Evolutionary conservation across 2,888 invertebrate species (phyloP).

Genomic region (Megamerina dolium): DNA sequence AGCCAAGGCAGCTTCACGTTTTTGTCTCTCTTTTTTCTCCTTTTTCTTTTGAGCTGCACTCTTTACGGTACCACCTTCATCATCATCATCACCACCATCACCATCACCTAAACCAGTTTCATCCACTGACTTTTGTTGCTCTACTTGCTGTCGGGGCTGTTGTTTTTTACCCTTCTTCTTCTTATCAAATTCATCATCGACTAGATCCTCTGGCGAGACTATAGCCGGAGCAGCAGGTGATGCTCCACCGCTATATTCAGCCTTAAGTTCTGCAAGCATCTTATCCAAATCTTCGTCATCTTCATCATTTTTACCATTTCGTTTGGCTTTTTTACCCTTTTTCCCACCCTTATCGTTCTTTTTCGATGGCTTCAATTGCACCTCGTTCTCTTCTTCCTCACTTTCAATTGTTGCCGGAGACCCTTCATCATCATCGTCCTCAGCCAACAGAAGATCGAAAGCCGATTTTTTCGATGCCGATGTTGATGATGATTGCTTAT

Average conservation of each 20-base stretch:
- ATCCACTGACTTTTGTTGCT: conserved; percentile 19
- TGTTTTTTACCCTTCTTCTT: conserved; percentile 37
- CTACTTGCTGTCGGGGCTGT: conserved; percentile 7
- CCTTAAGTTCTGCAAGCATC: conserved; percentile 70
- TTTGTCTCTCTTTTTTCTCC: conserved; percentile 78
- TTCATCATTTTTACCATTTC: conserved; percentile 70
- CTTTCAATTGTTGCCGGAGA: conserved; percentile 20
- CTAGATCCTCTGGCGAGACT: conserved; percentile 39
- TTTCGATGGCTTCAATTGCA: conserved; percentile 50
- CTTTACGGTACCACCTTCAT: conserved; percentile 61
- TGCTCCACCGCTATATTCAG: conserved; percentile 70
- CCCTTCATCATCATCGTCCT: conserved; percentile 52
- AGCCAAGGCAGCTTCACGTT: conserved; percentile 58
- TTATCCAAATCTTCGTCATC: conserved; percentile 72
- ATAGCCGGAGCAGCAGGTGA: conserved; percentile 44
- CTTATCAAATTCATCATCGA: conserved; percentile 42
- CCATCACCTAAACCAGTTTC: conserved; percentile 25
- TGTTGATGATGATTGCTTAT: conserved; percentile 37
- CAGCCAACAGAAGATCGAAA: conserved; percentile 64
- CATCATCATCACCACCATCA: conserved; percentile 49
- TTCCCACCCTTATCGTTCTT: conserved; percentile 53
- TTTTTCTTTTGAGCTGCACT: conserved; percentile 84
- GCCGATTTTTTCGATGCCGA: conserved; percentile 53
- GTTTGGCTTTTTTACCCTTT: conserved; percentile 66
- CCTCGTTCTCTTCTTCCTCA: conserved; percentile 48